Evolutionary conservation across 1,140 invertebrate genomes (phyloP).

Genomic region (Pseudomyrmex sp.): DNA sequence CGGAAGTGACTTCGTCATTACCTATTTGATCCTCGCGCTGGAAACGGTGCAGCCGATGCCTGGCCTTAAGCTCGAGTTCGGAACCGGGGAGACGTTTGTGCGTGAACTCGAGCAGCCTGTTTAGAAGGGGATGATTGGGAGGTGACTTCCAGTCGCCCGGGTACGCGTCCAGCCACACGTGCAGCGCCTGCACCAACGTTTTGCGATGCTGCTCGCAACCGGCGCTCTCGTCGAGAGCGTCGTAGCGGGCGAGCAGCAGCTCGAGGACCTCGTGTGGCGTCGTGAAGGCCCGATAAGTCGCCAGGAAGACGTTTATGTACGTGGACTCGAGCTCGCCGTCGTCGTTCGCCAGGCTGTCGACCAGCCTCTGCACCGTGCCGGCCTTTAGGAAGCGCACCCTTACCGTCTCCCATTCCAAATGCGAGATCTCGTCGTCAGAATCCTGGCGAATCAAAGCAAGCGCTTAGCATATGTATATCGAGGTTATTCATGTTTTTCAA

Average conservation of each 20-base stretch:
- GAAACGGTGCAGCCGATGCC: slow-evolving; percentile 88
- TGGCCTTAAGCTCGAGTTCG: slow-evolving; percentile 92
- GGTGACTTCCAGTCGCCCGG: slow-evolving; percentile 97
- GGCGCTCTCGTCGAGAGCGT: slow-evolving; percentile 87
- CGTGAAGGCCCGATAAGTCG: slow-evolving; percentile 96
- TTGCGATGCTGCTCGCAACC: slow-evolving; percentile 91
- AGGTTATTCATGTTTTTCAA: too few relatives aligned
- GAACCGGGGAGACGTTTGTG: slow-evolving; percentile 92
- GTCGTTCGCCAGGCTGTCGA: slow-evolving; percentile 96
- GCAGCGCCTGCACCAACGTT: slow-evolving; percentile 94
- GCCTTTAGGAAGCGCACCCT: slow-evolving; percentile 97
- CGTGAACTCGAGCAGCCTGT: slow-evolving; percentile 93
- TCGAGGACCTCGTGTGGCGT: slow-evolving; percentile 93
- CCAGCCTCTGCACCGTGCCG: slow-evolving; percentile 96
- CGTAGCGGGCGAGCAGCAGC: slow-evolving; percentile 92
- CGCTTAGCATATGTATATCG: neutral
- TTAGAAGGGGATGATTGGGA: slow-evolving; percentile 93
- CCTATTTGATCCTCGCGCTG: slow-evolving; percentile 85
- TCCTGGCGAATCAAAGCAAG: slow-evolving; percentile 85
- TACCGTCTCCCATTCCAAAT: slow-evolving; percentile 99
- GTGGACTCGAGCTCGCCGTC: slow-evolving; percentile 98
- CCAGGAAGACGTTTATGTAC: slow-evolving; percentile 98
- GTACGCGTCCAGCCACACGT: slow-evolving; percentile 98
- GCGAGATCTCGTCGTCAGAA: slow-evolving; percentile 95
- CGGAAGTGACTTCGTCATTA: slow-evolving; percentile 61